A percentile compares a stretch with the other conserved stretches of the same genome.
Conservation (phyloP, 2,797 vertebrate species). For the Dryobates pubescens region DNA sequence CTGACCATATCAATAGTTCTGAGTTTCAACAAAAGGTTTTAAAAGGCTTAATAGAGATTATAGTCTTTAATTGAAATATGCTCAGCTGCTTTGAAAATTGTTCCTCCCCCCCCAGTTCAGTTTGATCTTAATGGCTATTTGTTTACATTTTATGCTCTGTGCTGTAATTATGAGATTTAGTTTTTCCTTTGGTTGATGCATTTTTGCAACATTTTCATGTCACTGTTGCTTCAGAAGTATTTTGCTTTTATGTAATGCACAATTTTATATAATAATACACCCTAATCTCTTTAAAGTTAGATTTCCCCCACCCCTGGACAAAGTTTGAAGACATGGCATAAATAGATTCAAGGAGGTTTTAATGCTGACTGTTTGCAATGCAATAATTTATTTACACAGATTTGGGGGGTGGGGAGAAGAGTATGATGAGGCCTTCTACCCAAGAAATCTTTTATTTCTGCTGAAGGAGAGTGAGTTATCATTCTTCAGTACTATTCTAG, state of each 20-base stretch:
- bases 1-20: not conserved
- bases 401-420: not conserved
- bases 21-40: not conserved
- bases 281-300: not conserved
- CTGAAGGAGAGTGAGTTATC: not conserved
- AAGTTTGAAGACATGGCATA: not conserved
- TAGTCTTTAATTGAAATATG: not conserved
- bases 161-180: not conserved
- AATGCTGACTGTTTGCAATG: not conserved
- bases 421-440: not conserved
- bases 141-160: not conserved
- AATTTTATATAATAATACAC: not conserved
- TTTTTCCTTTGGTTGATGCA: not conserved
- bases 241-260: not conserved
- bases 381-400: not conserved
- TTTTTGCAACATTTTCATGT: not conserved
- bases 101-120: not conserved
- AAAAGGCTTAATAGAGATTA: not conserved
- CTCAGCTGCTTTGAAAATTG: not conserved
- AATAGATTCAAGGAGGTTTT: not conserved
- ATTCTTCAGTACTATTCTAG: not conserved
- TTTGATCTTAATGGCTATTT: not conserved
- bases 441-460: not conserved
- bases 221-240: not conserved
- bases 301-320: not conserved